These are phyloP conservation scores for Eurytoma californica DNA, from an alignment of 2,888 invertebrate species.

Conservation along the genomic window DNA sequence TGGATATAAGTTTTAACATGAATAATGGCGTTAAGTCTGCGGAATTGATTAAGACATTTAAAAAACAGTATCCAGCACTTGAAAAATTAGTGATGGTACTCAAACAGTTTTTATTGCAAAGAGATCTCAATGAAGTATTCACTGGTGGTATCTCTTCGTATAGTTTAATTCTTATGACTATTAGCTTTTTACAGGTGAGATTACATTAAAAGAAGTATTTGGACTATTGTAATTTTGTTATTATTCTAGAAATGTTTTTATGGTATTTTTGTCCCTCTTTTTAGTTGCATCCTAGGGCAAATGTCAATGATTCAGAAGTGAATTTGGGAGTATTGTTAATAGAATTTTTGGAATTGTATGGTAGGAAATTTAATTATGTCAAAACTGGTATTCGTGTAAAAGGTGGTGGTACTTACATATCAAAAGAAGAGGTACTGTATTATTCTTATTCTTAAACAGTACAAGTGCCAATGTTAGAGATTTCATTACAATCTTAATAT, in stretches of 20 bases:
- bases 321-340: conserved; percentile 96
- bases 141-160: conserved; percentile 99
- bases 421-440: conserved; percentile 86
- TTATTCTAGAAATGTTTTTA: conserved; percentile 1
- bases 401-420: conserved; percentile 94
- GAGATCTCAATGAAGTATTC: conserved; percentile 99
- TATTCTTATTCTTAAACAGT: neutral
- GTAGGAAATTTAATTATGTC: conserved; percentile 96
- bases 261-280: conserved; percentile 43
- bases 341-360: conserved; percentile 98
- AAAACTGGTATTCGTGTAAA: conserved; percentile 95
- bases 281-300: conserved; percentile 91
- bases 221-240: neutral
- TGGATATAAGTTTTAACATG: conserved; percentile 99
- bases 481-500: conserved; percentile 26
- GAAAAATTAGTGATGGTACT: conserved; percentile 96
- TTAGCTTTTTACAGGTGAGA: conserved; percentile 92
- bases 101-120: conserved; percentile 98
- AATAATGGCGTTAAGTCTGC: conserved; percentile 98
- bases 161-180: conserved; percentile 98
- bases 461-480: neutral
- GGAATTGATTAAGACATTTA: conserved; percentile 94
- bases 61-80: conserved; percentile 91
- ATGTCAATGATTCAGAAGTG: conserved; percentile 78
- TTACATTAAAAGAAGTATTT: conserved; percentile 17